phyloP scores from a whole-genome alignment of 2,113 vertebrate genomes.

The Illadopsis cleaveri region DNA sequence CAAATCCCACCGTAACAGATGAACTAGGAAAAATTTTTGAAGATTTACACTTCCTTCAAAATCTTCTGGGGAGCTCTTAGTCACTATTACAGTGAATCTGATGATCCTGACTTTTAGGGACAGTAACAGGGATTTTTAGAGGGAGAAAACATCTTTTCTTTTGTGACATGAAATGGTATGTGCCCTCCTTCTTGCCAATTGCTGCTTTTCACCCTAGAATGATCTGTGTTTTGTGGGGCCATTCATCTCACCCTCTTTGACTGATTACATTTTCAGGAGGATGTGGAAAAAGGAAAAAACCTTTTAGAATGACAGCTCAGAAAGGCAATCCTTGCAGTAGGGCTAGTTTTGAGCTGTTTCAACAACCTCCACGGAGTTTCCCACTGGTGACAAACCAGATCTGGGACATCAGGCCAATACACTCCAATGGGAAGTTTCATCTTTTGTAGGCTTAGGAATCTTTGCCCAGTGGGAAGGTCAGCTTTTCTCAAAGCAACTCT shows the following conservation, averaged over 20 bases:
- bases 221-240: not conserved
- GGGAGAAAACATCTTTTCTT: not conserved
- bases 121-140: not conserved
- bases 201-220: not conserved
- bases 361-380: not conserved
- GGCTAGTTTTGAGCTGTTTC: not conserved
- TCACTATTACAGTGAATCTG: not conserved
- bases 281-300: not conserved
- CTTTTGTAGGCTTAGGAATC: not conserved
- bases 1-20: not conserved
- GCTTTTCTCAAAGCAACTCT: not conserved
- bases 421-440: not conserved
- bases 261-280: not conserved
- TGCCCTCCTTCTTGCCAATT: not conserved
- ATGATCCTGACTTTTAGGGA: not conserved
- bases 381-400: not conserved
- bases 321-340: not conserved
- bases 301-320: not conserved
- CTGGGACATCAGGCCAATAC: not conserved
- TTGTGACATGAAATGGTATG: not conserved
- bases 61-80: not conserved
- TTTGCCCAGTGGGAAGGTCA: not conserved
- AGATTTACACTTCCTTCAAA: not conserved
- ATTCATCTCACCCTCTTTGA: not conserved
- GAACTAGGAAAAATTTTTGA: not conserved